These are phyloP conservation scores for Hermaeophaga mercurialis DNA, from an alignment of 2,888 invertebrate genomes.

Conservation along the genomic window DNA sequence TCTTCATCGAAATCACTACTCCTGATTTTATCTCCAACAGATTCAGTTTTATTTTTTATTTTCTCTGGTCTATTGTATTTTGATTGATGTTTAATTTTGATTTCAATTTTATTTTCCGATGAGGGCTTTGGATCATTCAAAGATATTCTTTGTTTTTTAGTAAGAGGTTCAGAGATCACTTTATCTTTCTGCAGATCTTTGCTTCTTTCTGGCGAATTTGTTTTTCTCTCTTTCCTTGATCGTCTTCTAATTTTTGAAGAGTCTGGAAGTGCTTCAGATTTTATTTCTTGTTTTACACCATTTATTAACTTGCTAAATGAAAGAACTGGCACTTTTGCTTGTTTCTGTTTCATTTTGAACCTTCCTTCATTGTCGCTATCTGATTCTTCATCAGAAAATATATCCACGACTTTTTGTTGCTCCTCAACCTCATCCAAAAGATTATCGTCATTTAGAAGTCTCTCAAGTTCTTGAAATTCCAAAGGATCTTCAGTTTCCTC, in stretches of 20 bases:
- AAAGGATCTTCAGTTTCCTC: constrained; percentile 29
- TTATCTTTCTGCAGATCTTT: constrained; percentile 15
- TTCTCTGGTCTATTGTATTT: constrained; percentile 48
- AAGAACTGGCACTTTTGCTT: constrained; percentile 35
- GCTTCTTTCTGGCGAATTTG: constrained; percentile 5
- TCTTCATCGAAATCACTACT: constrained; percentile 15
- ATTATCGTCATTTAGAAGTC: constrained; percentile 40
- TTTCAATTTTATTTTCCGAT: constrained; percentile 51
- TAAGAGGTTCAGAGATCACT: constrained; percentile 4
- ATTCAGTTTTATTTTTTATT: constrained; percentile 27
- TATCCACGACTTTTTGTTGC: constrained; percentile 49
- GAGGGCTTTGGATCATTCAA: constrained; percentile 32
- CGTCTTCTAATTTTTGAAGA: constrained; percentile 4
- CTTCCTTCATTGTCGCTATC: constrained; percentile 56
- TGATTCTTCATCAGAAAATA: constrained; percentile 56
- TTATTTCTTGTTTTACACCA: constrained; percentile 35
- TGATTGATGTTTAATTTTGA: constrained; percentile 53
- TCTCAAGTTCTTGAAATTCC: constrained; percentile 38
- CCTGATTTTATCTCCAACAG: constrained; percentile 18
- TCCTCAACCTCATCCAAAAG: constrained; percentile 44
- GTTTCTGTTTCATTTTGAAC: constrained; percentile 47
- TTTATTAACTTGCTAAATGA: constrained; percentile 44
- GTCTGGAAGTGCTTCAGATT: constrained; percentile 31
- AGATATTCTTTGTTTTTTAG: constrained; percentile 28
- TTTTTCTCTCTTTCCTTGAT: constrained; percentile 13